Conservation (phyloP, 2,113 vertebrate species). For the Clarias batrachus region DNA sequence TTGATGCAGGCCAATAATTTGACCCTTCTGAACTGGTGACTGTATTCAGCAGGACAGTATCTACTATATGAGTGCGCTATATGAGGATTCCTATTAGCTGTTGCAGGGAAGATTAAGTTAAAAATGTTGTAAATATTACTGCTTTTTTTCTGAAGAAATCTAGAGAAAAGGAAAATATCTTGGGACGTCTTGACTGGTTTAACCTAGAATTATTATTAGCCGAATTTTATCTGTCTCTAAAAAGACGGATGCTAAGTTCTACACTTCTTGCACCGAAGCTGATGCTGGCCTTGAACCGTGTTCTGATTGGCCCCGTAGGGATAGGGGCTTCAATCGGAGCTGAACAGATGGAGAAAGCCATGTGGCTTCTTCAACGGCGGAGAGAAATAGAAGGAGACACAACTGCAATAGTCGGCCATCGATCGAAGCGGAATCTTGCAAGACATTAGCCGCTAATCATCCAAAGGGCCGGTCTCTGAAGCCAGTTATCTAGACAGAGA, state of each 20-base stretch:
- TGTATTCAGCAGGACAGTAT: too few relatives aligned
- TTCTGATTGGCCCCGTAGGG: not conserved
- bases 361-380: constrained; percentile 39
- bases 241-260: constrained; percentile 4
- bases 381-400: constrained; percentile 36
- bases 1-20: too few relatives aligned
- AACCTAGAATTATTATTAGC: not conserved
- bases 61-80: not conserved
- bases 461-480: constrained; percentile 46
- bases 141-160: not conserved
- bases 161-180: not conserved
- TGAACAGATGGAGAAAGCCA: constrained; percentile 31
- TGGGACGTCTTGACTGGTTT: not conserved
- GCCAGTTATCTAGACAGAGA: constrained; percentile 13
- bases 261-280: not conserved
- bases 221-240: not conserved
- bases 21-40: too few relatives aligned
- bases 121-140: too few relatives aligned
- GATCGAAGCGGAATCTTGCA: constrained; percentile 51
- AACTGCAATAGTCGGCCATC: constrained; percentile 52
- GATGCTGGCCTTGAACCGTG: constrained; percentile 15
- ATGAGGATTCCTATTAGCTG: not conserved
- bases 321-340: constrained; percentile 9
- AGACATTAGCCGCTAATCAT: constrained; percentile 51
- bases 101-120: not conserved